Conservation (phyloP, 2,888 invertebrate genomes). For the Taenaris catops region DNA sequence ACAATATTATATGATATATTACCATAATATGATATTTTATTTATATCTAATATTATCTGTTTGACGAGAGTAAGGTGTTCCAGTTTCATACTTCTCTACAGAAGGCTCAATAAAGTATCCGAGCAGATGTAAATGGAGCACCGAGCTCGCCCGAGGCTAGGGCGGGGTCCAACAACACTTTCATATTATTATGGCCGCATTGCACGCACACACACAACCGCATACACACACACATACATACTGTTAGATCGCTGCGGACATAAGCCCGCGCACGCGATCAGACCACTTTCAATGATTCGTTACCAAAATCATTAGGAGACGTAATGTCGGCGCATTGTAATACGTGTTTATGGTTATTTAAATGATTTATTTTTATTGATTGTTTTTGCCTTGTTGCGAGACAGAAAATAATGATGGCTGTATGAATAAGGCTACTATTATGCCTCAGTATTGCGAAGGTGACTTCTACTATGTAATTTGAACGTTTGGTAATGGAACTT, state of each 20-base stretch:
- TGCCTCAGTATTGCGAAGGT: conserved; percentile 64
- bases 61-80: conserved; percentile 19
- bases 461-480: conserved; percentile 67
- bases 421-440: conserved; percentile 73
- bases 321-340: conserved; percentile 76
- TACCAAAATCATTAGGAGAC: conserved; percentile 80
- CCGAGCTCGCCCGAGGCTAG: conserved; percentile 67
- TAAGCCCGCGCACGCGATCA: conserved; percentile 67
- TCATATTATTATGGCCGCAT: conserved; percentile 71
- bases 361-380: conserved; percentile 81
- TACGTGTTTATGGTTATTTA: conserved; percentile 79
- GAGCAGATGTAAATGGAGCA: conserved; percentile 77
- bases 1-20: too few species aligned
- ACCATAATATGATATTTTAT: conserved; percentile 4
- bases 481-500: conserved; percentile 66
- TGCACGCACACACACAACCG: conserved; percentile 38
- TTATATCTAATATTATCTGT: conserved; percentile 4
- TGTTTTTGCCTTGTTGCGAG: conserved; percentile 78
- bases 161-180: conserved; percentile 78
- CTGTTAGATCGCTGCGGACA: conserved; percentile 36
- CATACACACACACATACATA: conserved; percentile 34
- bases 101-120: conserved; percentile 73
- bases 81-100: conserved; percentile 33
- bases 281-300: conserved; percentile 79
- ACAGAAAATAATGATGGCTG: conserved; percentile 77